A percentile compares a stretch with the other conserved stretches of the same genome.
These are phyloP conservation scores for Cassiopea andromeda DNA, from an alignment of 30 jellyfish, hydroid and myxozoan genomes.

Conservation along the genomic window DNA sequence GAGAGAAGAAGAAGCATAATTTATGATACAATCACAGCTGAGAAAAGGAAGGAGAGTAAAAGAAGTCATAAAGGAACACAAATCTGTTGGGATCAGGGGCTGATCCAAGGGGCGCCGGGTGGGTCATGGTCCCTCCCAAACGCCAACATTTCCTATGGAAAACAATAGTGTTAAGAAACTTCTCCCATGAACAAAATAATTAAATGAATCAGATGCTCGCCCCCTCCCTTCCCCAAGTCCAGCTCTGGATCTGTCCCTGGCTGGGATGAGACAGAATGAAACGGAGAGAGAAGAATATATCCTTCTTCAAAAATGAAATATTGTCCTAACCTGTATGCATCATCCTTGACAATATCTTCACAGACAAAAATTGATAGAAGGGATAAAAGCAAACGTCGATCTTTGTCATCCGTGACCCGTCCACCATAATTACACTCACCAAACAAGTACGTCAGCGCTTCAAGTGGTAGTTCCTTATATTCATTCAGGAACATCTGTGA, in stretches of 20 bases:
- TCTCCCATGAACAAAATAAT: background rate
- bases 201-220: background rate
- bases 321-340: conserved; percentile 78
- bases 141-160: too few species aligned
- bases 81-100: too few species aligned
- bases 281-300: background rate
- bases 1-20: background rate
- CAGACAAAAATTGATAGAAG: conserved; percentile 81
- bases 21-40: background rate
- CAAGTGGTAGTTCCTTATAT: conserved; percentile 91
- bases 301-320: background rate
- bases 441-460: conserved; percentile 89
- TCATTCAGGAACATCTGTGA: conserved; percentile 95
- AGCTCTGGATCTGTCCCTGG: too few species aligned
- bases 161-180: too few species aligned
- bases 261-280: background rate
- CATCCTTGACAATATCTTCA: conserved; percentile 70
- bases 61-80: too few species aligned
- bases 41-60: background rate
- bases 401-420: conserved; percentile 99
- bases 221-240: background rate
- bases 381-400: conserved; percentile 88
- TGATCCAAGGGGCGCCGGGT: too few species aligned
- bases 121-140: too few species aligned
- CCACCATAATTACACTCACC: conserved; percentile 99